Percentiles rank a stretch among this genome's conserved stretches.
Conservation (phyloP, 2,797 vertebrate genomes). For the Pantherophis vulpinus region DNA sequence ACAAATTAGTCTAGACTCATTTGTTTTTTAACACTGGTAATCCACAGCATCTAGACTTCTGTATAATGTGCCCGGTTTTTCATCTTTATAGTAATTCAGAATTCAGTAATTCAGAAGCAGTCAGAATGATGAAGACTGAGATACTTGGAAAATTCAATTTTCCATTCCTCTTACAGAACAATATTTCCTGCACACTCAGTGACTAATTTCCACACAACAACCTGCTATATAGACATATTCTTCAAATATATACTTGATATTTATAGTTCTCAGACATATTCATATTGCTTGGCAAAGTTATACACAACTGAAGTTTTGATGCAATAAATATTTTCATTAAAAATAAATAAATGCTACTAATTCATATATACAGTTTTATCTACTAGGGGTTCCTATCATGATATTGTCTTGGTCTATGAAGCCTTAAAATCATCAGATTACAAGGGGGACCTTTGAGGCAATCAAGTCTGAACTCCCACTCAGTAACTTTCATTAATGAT, state of each 20-base stretch:
- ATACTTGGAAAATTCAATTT: constrained; percentile 12
- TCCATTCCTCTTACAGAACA: neutral
- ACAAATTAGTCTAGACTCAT: neutral
- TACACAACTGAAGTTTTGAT: neutral
- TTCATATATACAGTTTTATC: neutral
- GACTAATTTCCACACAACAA: neutral
- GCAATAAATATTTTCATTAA: neutral
- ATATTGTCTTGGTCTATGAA: neutral
- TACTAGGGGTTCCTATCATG: neutral
- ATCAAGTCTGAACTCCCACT: neutral
- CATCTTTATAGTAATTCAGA: constrained; percentile 1
- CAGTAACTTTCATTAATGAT: neutral
- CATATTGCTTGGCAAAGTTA: neutral
- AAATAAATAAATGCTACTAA: neutral
- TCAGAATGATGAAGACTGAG: neutral
- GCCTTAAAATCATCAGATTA: neutral
- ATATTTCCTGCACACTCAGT: neutral
- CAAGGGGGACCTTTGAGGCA: neutral
- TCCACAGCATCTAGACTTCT: neutral
- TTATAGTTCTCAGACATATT: neutral
- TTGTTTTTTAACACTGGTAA: constrained; percentile 19
- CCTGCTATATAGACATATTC: neutral
- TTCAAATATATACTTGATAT: neutral
- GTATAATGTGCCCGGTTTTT: neutral
- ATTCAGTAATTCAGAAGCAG: neutral